Evolutionary conservation across 1,140 invertebrate genomes (phyloP), one percentile per base, ranked within the genome.

Genomic region (Neuroterus valhalla): DNA sequence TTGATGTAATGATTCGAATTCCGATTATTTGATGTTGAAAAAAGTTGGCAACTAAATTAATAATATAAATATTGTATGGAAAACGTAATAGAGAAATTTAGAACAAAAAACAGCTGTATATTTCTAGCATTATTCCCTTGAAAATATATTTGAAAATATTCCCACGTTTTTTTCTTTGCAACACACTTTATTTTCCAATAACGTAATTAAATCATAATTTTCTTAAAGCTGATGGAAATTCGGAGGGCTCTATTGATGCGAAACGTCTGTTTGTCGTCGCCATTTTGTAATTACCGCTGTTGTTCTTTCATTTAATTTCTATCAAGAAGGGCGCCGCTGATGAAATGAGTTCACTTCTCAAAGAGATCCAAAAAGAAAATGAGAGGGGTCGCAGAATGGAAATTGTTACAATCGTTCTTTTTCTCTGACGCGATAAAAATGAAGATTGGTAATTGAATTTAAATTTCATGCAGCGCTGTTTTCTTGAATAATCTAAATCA

Each of bases 271-370:
- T 68, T 68, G 68, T 23, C 45, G n/a, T 31, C 2, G 66, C 15
- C 46, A 26, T 50, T 70, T 70, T 68, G 68, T 82, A 85, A 86
- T 83, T 83, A 82, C 74, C 74, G 78, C 71, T 88, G 86, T 88
- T 88, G 80, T 84, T 86, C 84, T 89, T 89, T 84, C 86, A 88
- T 89, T 87, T 87, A 87, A 85, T 81, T 87, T 75, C 80, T 80
- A 85, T 85, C 76, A 72, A 85, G 15, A 67, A 72, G 66, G 62
- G 70, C 55, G 50, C 21, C 71, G 38, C 70, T 70, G 52, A 69
- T 31, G 67, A 72, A 76, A 72, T 48, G 68, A 78, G 78, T 75
- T 78, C 74, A 71, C 76, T 75, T 74, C 77, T 73, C 71, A 23
- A 67, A 42, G 55, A 48, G 67, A 66, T 50, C 70, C 46, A 71